A percentile compares a stretch with the other conserved stretches of the same genome.
phyloP scores from a whole-genome alignment of 1,140 invertebrate species.

The Spodoptera frugiperda region DNA sequence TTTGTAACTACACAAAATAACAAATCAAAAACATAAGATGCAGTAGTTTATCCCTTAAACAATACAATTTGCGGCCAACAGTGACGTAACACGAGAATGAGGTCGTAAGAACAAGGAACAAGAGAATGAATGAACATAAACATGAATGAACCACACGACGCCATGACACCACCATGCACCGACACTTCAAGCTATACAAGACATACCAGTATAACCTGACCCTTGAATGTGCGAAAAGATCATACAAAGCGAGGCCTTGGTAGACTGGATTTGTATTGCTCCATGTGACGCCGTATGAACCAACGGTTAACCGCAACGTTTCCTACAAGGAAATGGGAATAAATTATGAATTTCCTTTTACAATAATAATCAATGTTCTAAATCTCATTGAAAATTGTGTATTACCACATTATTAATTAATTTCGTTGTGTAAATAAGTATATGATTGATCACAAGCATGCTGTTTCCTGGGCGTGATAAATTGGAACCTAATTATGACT shows the following conservation, averaged over 20 bases:
- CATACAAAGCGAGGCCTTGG: too few species aligned
- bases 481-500: too few species aligned
- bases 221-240: too few species aligned
- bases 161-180: not conserved
- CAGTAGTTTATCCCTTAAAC: not conserved
- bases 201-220: too few species aligned
- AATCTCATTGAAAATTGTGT: not conserved
- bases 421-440: not conserved
- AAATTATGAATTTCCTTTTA: slow-evolving; percentile 24
- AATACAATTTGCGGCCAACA: slow-evolving; percentile 1
- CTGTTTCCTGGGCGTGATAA: not conserved
- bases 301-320: slow-evolving; percentile 16
- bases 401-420: not conserved
- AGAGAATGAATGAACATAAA: slow-evolving; percentile 35
- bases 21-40: not conserved
- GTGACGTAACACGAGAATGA: slow-evolving; percentile 6
- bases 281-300: too few species aligned
- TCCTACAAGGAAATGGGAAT: slow-evolving; percentile 44
- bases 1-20: not conserved
- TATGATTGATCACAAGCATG: too few species aligned
- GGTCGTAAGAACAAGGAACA: slow-evolving; percentile 11
- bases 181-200: too few species aligned
- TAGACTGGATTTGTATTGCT: too few species aligned
- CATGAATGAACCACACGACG: slow-evolving; percentile 33
- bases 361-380: not conserved